Evolutionary conservation across 2,797 vertebrate species (phyloP), one percentile per base, ranked within the genome.

Genomic region (Paratrypauchen microcephalus): DNA sequence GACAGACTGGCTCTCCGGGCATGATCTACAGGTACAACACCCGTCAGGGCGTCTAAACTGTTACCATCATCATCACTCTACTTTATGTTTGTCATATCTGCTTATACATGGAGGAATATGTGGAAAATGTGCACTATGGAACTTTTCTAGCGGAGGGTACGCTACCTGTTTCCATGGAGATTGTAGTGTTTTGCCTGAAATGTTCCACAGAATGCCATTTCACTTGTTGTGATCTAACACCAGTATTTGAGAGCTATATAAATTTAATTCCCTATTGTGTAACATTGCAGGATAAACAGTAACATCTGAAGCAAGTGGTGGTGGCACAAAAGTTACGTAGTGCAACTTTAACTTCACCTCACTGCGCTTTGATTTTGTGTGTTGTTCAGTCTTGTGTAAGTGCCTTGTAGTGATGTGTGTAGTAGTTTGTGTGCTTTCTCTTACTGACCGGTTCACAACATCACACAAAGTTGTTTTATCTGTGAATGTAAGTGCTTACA

Each of bases 1-100:
- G 97, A 85, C 97, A 97, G 91, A 95, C 96, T 1, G 97, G 96
- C 92, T 99, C 97, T 61, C 97, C 97, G 1, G 97, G 97, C 76
- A 98, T 99, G 97, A 96, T 97, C 91, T 99, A 99, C 95, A 98
- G 96, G 97, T 99, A 83, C 95, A 13, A 12, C 52, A 12, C 52
- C 21, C 52, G 5, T 9, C n/a, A 54, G 2, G n/a, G 21, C n/a
- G 4, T 4, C 52, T 9, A 12, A n/a, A 23, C 3, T 23, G n/a
- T 12, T 54, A n/a, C 6, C 6, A 21, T 21, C 21, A 2, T 52
- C 50, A 21, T 52, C 13, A 45, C 13, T 55, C 12, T 12, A 55
- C 21, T 21, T 1, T 16, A 16, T 45, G 19, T 52, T 3, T 23
- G 52, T 23, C 9, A n/a, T 55, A 13, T 23, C 52, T 12, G 8